A percentile compares a stretch with the other conserved stretches of the same genome.
These are phyloP conservation scores for Diachrysia chrysitis DNA, from an alignment of 2,888 invertebrate species.

Conservation along the genomic window DNA sequence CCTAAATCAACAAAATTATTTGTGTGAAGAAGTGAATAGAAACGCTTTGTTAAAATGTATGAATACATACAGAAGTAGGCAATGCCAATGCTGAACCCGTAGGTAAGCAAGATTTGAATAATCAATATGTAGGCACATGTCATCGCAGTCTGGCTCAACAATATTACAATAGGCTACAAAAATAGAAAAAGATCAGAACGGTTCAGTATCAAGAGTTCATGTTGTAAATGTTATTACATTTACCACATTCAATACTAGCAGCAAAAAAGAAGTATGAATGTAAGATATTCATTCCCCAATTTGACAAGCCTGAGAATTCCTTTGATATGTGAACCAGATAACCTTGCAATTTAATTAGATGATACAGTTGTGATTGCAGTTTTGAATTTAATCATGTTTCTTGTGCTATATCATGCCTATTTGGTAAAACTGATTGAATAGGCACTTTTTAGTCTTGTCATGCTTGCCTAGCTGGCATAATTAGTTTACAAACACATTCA, in stretches of 20 bases:
- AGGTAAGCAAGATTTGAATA: slow-evolving; percentile 22
- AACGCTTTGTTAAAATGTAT: background rate
- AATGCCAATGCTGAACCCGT: background rate
- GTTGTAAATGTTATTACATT: too few relatives aligned
- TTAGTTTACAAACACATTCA: slow-evolving; percentile 25
- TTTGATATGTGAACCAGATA: too few relatives aligned
- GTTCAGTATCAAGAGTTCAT: background rate
- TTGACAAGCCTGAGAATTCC: too few relatives aligned
- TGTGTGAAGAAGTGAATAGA: background rate
- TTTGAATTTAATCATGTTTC: background rate
- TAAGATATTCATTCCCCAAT: too few relatives aligned
- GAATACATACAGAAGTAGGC: too few relatives aligned
- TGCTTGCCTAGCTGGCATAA: slow-evolving; percentile 27
- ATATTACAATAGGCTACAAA: background rate
- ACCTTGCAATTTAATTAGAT: too few relatives aligned
- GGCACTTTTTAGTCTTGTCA: slow-evolving; percentile 14
- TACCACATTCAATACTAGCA: too few relatives aligned
- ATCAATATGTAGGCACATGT: background rate
- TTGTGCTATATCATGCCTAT: background rate
- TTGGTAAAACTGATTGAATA: slow-evolving; percentile 16
- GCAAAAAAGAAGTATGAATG: too few relatives aligned
- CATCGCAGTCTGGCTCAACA: background rate
- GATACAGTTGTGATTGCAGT: too few relatives aligned
- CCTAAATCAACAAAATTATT: background rate
- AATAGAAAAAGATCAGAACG: background rate